These are phyloP conservation scores for Podabrus alpinus DNA, from an alignment of 2,888 invertebrate genomes.

Conservation along the genomic window DNA sequence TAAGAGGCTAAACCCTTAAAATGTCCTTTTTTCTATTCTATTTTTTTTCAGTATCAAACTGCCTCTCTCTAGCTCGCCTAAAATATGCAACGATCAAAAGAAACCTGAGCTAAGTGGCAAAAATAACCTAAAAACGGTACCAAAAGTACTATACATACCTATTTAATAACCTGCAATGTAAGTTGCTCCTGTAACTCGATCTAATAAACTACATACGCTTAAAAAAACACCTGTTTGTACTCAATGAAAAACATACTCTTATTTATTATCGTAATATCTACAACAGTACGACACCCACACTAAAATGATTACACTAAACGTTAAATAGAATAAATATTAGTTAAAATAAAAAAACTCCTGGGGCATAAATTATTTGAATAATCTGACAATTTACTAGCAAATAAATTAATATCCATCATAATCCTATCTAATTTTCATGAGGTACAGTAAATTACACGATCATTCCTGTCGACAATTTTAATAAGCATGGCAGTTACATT, in stretches of 20 bases:
- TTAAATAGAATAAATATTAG: constrained; percentile 14
- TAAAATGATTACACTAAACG: constrained; percentile 18
- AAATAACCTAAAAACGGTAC: constrained; percentile 35
- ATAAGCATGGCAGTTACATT: constrained; percentile 34
- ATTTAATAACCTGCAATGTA: constrained; percentile 36
- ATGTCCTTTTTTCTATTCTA: not conserved
- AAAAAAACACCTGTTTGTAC: constrained; percentile 29
- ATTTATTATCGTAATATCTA: constrained; percentile 28
- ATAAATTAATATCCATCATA: not conserved
- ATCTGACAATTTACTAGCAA: constrained; percentile 2
- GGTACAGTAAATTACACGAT: constrained; percentile 25
- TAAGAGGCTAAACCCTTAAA: not conserved
- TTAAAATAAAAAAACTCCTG: constrained; percentile 1
- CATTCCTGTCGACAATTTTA: constrained; percentile 28
- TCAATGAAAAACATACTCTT: constrained; percentile 28
- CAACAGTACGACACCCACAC: constrained; percentile 24
- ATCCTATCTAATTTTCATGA: not conserved
- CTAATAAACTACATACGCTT: constrained; percentile 25
- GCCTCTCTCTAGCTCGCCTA: not conserved
- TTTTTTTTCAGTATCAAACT: constrained; percentile 1
- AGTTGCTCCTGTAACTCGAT: constrained; percentile 29
- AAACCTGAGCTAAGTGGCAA: constrained; percentile 50
- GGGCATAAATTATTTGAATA: constrained; percentile 12
- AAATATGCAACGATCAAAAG: constrained; percentile 33
- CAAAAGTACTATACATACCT: constrained; percentile 45